phyloP scores from a whole-genome alignment of 2,888 invertebrate species.

The Thymelicus acteon region DNA sequence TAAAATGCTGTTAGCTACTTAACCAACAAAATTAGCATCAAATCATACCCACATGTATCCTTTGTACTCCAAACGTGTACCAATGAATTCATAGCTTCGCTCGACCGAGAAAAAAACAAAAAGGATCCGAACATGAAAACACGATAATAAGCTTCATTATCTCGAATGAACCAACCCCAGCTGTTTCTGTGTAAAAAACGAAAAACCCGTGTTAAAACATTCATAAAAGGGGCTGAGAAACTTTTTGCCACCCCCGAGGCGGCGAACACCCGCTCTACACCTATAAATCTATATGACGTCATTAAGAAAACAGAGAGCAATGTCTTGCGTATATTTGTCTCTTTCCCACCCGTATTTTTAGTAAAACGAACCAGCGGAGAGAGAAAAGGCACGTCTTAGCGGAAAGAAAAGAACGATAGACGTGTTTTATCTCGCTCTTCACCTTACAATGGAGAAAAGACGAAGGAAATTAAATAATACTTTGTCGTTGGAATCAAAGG shows the following conservation, averaged over 20 bases:
- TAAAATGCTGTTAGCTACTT: constrained; percentile 2
- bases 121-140: constrained; percentile 22
- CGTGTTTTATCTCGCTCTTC: constrained; percentile 61
- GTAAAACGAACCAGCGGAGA: constrained; percentile 43
- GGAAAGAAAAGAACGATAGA: constrained; percentile 63
- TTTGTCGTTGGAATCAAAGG: constrained; percentile 83
- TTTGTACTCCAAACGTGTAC: background rate
- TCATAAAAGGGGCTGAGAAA: constrained; percentile 68
- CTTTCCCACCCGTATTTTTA: constrained; percentile 58
- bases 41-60: constrained; percentile 9
- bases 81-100: constrained; percentile 28
- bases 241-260: constrained; percentile 62
- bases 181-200: constrained; percentile 39
- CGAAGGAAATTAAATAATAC: constrained; percentile 83
- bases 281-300: constrained; percentile 83
- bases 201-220: constrained; percentile 62
- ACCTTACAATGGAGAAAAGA: constrained; percentile 83
- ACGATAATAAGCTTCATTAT: constrained; percentile 41
- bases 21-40: background rate
- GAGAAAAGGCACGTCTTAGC: constrained; percentile 67
- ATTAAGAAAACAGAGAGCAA: constrained; percentile 79
- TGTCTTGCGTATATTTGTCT: constrained; percentile 74
- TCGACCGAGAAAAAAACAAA: constrained; percentile 25
- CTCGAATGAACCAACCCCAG: constrained; percentile 35
- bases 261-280: constrained; percentile 62